Percentiles rank a stretch among this genome's conserved stretches.
These are phyloP conservation scores for Electrophaes corylata DNA, from an alignment of 2,888 invertebrate genomes.

Conservation along the genomic window DNA sequence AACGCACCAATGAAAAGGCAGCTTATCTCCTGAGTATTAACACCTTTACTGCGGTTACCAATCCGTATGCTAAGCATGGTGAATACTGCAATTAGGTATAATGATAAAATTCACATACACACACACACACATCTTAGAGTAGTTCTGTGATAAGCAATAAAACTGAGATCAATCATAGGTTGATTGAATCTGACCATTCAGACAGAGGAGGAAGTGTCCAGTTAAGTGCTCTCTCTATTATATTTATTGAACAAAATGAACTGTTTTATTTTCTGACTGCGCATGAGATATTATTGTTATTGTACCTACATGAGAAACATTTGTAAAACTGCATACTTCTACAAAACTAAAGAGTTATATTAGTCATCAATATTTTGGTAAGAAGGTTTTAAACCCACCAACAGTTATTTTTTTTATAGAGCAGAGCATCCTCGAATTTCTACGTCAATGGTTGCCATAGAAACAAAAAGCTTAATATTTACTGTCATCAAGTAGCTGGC, in stretches of 20 bases:
- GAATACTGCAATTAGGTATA: too few relatives aligned
- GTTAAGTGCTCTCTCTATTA: constrained; percentile 9
- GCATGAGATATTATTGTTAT: too few relatives aligned
- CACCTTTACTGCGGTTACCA: too few relatives aligned
- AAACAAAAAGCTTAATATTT: constrained; percentile 12
- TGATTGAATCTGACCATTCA: constrained; percentile 19
- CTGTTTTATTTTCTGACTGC: background rate
- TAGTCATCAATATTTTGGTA: background rate
- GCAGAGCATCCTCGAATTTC: background rate
- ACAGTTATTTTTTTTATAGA: background rate
- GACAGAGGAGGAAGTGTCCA: constrained; percentile 18
- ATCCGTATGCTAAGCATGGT: too few relatives aligned
- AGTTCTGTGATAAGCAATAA: constrained; percentile 18
- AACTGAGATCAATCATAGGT: constrained; percentile 22
- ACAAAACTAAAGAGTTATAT: too few relatives aligned
- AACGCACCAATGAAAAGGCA: too few relatives aligned
- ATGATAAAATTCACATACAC: too few relatives aligned
- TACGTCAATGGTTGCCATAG: constrained; percentile 18
- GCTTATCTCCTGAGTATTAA: too few relatives aligned
- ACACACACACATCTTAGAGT: background rate
- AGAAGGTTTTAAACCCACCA: background rate
- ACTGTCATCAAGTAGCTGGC: constrained; percentile 13
- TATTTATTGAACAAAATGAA: background rate
- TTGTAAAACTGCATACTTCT: too few relatives aligned
- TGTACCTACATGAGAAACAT: background rate